These are phyloP conservation scores for Fistularia commersonii DNA, from an alignment of 2,797 vertebrate genomes.

Conservation along the genomic window DNA sequence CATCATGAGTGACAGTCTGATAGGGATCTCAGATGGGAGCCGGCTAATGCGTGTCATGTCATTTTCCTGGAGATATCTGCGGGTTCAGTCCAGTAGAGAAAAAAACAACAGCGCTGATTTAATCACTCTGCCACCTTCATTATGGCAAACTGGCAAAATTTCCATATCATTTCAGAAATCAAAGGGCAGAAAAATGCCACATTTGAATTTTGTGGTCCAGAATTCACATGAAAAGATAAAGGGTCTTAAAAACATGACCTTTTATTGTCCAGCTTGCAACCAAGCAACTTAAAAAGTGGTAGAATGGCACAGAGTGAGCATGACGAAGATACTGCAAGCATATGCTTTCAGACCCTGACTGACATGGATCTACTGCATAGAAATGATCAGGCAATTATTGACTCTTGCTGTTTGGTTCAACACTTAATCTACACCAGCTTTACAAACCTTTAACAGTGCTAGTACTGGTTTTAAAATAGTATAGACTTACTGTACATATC, in stretches of 20 bases:
- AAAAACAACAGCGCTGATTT: constrained; percentile 49
- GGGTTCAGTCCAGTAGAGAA: constrained; percentile 36
- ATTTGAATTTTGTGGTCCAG: constrained; percentile 46
- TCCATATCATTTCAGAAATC: constrained; percentile 43
- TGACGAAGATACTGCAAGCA: constrained; percentile 42
- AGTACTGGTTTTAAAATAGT: constrained; percentile 48
- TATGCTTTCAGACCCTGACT: constrained; percentile 38
- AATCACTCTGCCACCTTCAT: constrained; percentile 46
- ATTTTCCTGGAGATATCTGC: constrained; percentile 57
- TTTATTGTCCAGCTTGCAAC: constrained; percentile 64
- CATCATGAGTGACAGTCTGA: constrained; percentile 72
- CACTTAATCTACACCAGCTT: constrained; percentile 29
- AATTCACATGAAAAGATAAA: constrained; percentile 49
- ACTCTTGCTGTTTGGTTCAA: not conserved
- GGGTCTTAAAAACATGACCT: constrained; percentile 49
- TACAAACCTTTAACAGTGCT: constrained; percentile 20
- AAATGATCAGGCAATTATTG: constrained; percentile 24
- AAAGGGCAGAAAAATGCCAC: constrained; percentile 59
- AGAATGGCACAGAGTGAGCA: constrained; percentile 43
- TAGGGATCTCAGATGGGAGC: constrained; percentile 62
- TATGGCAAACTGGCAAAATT: constrained; percentile 63
- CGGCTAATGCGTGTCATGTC: constrained; percentile 62
- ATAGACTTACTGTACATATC: constrained; percentile 61
- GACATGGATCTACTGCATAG: constrained; percentile 33
- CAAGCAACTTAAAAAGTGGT: constrained; percentile 63